phyloP scores from a whole-genome alignment of 2,797 vertebrate species.

The Alfaro cultratus region DNA sequence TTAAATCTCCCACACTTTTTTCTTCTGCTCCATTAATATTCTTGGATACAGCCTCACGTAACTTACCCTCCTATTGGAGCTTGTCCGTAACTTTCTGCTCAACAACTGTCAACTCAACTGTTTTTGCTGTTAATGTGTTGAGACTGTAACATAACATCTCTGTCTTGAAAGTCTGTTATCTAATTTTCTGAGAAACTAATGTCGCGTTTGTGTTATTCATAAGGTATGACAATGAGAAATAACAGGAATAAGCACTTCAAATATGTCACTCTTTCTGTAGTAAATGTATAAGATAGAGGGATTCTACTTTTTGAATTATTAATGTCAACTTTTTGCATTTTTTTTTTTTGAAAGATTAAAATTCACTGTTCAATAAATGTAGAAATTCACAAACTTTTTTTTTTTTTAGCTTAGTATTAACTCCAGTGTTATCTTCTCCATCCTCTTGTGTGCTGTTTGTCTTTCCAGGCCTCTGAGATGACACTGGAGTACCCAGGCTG shows the following conservation, averaged over 20 bases:
- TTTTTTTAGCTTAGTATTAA: not conserved
- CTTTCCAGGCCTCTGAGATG: conserved; percentile 79
- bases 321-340: not conserved
- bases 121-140: not conserved
- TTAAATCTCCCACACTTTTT: not conserved
- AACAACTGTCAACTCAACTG: not conserved
- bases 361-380: not conserved
- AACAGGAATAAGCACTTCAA: not conserved
- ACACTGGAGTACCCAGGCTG: conserved; percentile 80
- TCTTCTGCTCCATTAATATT: not conserved
- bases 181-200: not conserved
- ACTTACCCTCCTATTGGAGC: not conserved
- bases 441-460: conserved; percentile 9
- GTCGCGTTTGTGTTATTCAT: not conserved
- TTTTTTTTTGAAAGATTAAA: not conserved
- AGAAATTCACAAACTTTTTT: not conserved
- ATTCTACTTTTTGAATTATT: not conserved
- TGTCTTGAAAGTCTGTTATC: not conserved
- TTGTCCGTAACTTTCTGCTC: not conserved
- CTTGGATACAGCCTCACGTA: not conserved
- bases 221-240: not conserved
- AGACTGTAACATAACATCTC: not conserved
- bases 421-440: not conserved
- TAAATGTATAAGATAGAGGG: not conserved
- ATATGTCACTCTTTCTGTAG: not conserved